These are phyloP conservation scores for Rhynchonycteris naso DNA, from an alignment of 2,797 vertebrate species.

Conservation along the genomic window DNA sequence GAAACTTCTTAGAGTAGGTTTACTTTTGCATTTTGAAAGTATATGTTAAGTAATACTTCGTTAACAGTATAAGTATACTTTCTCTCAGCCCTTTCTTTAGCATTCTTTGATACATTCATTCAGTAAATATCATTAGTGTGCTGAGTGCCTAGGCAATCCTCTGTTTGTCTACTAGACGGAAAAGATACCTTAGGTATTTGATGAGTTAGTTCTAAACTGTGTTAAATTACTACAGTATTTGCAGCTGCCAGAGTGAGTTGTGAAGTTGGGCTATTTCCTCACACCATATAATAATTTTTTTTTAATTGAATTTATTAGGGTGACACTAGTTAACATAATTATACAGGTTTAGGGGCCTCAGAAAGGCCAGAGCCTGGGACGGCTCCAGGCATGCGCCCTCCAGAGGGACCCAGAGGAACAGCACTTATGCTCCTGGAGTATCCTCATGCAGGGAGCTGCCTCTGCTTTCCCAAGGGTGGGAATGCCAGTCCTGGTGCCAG, in stretches of 20 bases:
- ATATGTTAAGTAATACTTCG: background rate
- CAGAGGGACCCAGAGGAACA: too few species aligned
- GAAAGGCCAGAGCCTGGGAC: too few species aligned
- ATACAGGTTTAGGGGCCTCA: too few species aligned
- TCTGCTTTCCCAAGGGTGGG: too few species aligned
- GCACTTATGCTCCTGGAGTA: too few species aligned
- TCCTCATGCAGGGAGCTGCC: too few species aligned
- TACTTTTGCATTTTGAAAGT: slow-evolving; percentile 32
- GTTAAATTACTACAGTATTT: background rate
- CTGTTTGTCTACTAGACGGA: background rate
- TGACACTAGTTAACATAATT: too few species aligned
- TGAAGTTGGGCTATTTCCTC: background rate
- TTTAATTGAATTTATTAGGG: too few species aligned
- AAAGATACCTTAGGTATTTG: background rate
- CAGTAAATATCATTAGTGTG: background rate
- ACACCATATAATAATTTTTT: background rate
- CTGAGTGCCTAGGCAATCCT: background rate
- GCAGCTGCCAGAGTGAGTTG: background rate
- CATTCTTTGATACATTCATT: background rate
- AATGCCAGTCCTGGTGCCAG: too few species aligned
- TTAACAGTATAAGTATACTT: background rate
- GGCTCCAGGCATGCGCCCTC: too few species aligned
- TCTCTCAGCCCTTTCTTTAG: background rate
- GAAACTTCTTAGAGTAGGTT: background rate
- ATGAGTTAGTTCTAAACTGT: background rate